These are phyloP conservation scores for Fopius arisanus DNA, from an alignment of 1,140 invertebrate species.

Conservation along the genomic window DNA sequence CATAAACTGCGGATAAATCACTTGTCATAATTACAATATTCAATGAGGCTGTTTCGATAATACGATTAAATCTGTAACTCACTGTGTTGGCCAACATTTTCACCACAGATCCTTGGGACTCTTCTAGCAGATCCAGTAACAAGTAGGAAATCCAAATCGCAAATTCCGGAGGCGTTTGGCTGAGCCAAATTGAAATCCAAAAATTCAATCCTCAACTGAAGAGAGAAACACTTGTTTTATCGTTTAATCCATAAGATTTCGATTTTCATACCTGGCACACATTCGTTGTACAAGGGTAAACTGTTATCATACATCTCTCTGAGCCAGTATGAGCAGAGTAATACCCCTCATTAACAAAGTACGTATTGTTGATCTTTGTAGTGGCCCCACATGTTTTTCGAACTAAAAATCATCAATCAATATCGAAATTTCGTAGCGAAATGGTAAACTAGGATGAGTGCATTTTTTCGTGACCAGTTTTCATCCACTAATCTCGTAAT, in stretches of 20 bases:
- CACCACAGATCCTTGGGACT: conserved; percentile 79
- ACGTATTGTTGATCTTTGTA: conserved; percentile 80
- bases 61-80: conserved; percentile 35
- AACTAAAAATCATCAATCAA: conserved; percentile 63
- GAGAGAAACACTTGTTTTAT: conserved; percentile 37
- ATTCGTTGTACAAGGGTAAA: conserved; percentile 72
- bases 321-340: conserved; percentile 73
- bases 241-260: conserved; percentile 27
- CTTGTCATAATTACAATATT: not conserved
- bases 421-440: not conserved
- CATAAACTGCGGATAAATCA: conserved; percentile 67
- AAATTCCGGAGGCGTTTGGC: conserved; percentile 77
- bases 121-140: conserved; percentile 72
- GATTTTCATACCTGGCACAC: conserved; percentile 81
- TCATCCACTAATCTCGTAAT: no score
- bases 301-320: conserved; percentile 73
- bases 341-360: conserved; percentile 80
- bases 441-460: no score
- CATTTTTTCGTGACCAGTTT: no score
- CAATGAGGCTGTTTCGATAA: conserved; percentile 21
- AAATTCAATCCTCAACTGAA: conserved; percentile 80
- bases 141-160: conserved; percentile 74
- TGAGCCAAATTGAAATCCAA: conserved; percentile 75
- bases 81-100: conserved; percentile 81
- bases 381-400: conserved; percentile 73